Percentiles rank a stretch among this genome's conserved stretches.
phyloP scores from a whole-genome alignment of 1,140 invertebrate species.

The Leptinotarsa undecemlineata region DNA sequence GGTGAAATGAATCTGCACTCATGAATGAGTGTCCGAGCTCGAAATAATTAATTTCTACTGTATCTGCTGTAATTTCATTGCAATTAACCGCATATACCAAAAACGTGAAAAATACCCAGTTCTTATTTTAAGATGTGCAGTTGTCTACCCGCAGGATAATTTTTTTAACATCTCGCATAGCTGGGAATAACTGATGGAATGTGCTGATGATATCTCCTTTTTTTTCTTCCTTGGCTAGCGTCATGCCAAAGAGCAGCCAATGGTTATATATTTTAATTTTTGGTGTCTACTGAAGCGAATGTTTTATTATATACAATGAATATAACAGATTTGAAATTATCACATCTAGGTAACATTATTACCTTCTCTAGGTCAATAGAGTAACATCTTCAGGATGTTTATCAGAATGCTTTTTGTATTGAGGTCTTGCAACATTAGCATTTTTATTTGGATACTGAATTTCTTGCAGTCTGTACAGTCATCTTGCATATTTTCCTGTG shows the following conservation, averaged over 20 bases:
- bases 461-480: not conserved
- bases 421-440: not conserved
- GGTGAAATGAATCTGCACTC: not conserved
- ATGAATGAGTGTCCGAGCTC: not conserved
- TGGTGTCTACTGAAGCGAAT: slow-evolving; percentile 38
- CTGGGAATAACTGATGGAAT: slow-evolving; percentile 34
- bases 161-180: slow-evolving; percentile 30
- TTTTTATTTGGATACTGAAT: not conserved
- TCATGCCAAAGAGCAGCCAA: slow-evolving; percentile 41
- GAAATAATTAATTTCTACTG: not conserved
- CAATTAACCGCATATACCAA: slow-evolving; percentile 34
- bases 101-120: slow-evolving; percentile 42
- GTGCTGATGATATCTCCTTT: slow-evolving; percentile 41
- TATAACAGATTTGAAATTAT: slow-evolving; percentile 42
- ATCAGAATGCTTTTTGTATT: not conserved
- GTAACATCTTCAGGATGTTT: slow-evolving; percentile 2
- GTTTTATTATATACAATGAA: slow-evolving; percentile 44
- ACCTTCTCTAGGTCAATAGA: slow-evolving; percentile 48
- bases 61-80: not conserved
- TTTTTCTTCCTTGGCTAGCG: slow-evolving; percentile 15
- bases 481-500: not conserved
- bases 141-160: slow-evolving; percentile 39
- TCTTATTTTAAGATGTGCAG: slow-evolving; percentile 48
- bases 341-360: slow-evolving; percentile 48
- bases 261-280: slow-evolving; percentile 11